Conservation (phyloP, 2,113 vertebrate species). For the Zosterops japonicus region DNA sequence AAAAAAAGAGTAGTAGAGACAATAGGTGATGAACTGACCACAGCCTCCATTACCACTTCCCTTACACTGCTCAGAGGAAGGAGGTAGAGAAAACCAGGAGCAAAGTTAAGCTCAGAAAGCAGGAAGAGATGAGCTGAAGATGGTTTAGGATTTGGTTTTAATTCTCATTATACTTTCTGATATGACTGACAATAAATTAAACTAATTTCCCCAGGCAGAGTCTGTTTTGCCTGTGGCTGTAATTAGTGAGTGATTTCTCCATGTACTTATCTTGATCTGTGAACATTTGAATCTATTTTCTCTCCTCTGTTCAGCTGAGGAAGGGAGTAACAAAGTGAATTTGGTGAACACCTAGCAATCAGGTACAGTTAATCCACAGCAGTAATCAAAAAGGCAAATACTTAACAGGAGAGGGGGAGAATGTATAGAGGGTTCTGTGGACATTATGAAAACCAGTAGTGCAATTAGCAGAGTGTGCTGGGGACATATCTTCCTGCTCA, state of each 20-base stretch:
- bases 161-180: neutral
- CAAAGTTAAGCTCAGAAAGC: fast-evolving
- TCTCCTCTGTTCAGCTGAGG: neutral
- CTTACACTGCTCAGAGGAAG: neutral
- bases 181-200: neutral
- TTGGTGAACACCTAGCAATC: neutral
- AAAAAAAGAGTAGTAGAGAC: neutral
- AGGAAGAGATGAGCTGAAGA: neutral
- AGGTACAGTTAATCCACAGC: neutral
- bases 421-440: neutral
- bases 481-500: neutral
- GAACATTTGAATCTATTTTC: neutral
- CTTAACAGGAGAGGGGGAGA: neutral
- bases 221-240: neutral
- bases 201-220: neutral
- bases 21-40: fast-evolving
- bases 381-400: neutral
- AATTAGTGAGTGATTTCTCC: neutral
- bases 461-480: neutral
- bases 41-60: neutral
- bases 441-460: neutral
- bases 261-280: neutral
- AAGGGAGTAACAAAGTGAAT: neutral
- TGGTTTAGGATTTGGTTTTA: neutral
- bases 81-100: neutral